Percentiles rank a stretch among this genome's conserved stretches.
phyloP scores from a whole-genome alignment of 2,113 vertebrate genomes.

The Phoenicopterus ruber region DNA sequence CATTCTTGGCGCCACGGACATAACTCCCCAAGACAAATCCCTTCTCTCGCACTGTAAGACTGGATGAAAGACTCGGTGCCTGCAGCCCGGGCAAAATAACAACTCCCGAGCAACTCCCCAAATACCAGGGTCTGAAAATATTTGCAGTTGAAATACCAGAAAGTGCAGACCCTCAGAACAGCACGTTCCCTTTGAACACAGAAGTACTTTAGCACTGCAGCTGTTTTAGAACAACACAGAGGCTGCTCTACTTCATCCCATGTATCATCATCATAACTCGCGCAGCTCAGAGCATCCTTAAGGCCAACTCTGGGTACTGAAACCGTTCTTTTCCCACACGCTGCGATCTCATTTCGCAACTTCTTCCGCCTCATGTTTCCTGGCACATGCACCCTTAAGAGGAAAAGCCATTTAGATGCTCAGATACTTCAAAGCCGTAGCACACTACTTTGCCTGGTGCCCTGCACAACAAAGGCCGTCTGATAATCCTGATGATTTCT shows the following conservation, averaged over 20 bases:
- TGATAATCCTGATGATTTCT: neutral
- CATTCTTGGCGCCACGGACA: neutral
- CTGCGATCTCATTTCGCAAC: neutral
- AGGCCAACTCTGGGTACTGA: neutral
- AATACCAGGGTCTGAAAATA: neutral
- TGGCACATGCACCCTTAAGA: neutral
- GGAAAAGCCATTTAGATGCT: neutral
- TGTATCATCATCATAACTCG: neutral
- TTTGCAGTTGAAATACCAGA: neutral
- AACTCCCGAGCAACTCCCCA: neutral
- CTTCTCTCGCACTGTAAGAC: neutral
- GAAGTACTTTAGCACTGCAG: neutral
- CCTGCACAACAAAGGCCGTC: neutral
- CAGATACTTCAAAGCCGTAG: neutral
- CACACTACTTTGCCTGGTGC: neutral
- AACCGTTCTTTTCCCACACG: neutral
- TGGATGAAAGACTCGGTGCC: neutral
- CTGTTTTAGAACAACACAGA: neutral
- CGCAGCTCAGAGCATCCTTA: neutral
- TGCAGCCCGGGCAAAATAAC: neutral
- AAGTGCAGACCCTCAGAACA: neutral
- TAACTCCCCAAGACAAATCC: neutral
- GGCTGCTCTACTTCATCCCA: neutral
- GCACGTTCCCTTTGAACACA: neutral
- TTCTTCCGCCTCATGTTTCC: neutral